Evolutionary conservation across 2,113 vertebrate species (phyloP).

Genomic region (Lepus europaeus): DNA sequence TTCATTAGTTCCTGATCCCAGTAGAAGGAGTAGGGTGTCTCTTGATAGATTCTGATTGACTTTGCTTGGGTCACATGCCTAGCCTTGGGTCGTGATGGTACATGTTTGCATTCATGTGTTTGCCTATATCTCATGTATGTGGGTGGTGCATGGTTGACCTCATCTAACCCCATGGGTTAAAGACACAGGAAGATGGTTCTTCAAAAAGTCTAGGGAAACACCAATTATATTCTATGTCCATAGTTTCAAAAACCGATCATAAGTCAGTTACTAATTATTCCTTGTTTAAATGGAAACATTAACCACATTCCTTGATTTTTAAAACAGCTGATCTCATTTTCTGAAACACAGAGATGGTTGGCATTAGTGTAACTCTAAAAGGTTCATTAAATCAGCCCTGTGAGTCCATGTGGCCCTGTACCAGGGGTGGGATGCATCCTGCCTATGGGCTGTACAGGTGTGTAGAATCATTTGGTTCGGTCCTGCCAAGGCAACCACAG

Average conservation of each 20-base stretch:
- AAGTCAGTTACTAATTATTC: background rate
- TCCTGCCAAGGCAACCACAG: too few relatives aligned
- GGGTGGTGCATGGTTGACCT: background rate
- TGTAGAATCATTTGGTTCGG: too few relatives aligned
- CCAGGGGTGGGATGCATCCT: too few relatives aligned
- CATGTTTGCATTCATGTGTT: accelerated
- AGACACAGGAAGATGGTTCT: background rate
- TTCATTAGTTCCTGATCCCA: background rate
- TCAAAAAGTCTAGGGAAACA: background rate
- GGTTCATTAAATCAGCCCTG: background rate
- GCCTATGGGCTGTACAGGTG: too few relatives aligned
- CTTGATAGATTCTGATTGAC: background rate
- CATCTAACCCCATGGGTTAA: background rate
- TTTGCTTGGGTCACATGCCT: accelerated
- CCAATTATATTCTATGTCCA: background rate
- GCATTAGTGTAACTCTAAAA: background rate
- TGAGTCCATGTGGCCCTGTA: background rate
- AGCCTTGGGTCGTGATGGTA: background rate
- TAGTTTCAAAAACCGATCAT: background rate
- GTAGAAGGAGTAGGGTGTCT: background rate
- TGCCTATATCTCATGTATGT: accelerated
- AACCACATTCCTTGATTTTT: background rate
- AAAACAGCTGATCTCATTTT: background rate
- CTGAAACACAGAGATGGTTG: background rate
- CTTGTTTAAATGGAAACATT: constrained; percentile 19